Evolutionary conservation across 2,113 vertebrate species (phyloP).

Genomic region (Willisornis vidua): DNA sequence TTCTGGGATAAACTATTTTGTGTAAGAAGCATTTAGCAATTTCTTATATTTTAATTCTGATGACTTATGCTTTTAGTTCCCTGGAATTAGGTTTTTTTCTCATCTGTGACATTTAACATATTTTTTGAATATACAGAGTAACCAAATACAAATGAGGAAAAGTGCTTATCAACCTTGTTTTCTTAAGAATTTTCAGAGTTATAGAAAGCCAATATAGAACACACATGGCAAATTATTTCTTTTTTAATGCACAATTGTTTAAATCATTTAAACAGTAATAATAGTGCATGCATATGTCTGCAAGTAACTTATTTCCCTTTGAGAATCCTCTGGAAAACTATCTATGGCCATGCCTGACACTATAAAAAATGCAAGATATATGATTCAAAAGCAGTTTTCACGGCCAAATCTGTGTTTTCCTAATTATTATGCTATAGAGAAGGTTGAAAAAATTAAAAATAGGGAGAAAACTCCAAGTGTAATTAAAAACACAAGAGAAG

Average conservation of each 20-base stretch:
- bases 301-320: neutral
- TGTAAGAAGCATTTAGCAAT: neutral
- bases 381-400: neutral
- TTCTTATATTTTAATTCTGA: neutral
- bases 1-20: neutral
- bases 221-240: neutral
- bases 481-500: neutral
- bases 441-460: accelerated
- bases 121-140: neutral
- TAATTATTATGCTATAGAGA: neutral
- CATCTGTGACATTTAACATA: neutral
- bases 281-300: neutral
- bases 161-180: neutral
- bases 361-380: neutral
- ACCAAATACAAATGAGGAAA: neutral
- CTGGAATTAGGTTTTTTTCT: neutral
- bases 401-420: neutral
- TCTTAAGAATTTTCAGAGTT: neutral
- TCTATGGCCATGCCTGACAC: neutral
- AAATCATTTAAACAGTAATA: neutral
- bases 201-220: neutral
- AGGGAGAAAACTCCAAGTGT: neutral
- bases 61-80: neutral
- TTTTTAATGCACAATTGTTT: neutral
- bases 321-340: neutral